A percentile compares a stretch with the other conserved stretches of the same genome.
Evolutionary conservation across 2,797 vertebrate genomes (phyloP).

Genomic region (Sitta carolinensis): DNA sequence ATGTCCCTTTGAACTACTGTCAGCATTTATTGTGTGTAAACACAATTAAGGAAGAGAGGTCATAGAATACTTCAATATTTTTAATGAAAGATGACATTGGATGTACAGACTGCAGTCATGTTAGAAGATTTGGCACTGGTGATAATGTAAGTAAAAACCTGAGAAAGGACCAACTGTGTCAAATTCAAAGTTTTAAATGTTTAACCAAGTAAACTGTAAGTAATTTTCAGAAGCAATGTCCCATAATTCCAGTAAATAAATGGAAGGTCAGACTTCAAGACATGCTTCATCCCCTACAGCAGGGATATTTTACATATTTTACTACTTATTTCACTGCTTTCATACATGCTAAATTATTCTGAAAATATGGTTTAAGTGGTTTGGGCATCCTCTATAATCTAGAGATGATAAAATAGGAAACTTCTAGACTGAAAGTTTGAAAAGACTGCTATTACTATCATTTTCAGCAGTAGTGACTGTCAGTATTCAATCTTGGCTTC

Average conservation of each 20-base stretch:
- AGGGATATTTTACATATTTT: neutral
- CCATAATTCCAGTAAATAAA: neutral
- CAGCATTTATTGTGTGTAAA: neutral
- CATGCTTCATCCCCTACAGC: accelerated
- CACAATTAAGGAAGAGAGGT: neutral
- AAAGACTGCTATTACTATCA: neutral
- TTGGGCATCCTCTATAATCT: neutral
- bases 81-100: neutral
- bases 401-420: neutral
- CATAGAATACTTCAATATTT: neutral
- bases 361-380: neutral
- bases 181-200: neutral
- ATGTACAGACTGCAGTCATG: neutral
- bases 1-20: neutral
- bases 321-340: neutral
- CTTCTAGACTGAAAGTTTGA: neutral
- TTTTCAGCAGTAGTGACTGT: neutral
- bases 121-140: neutral
- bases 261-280: neutral
- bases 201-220: neutral
- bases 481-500: slow-evolving; percentile 3
- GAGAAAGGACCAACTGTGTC: neutral
- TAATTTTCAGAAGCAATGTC: neutral
- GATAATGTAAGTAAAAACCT: neutral
- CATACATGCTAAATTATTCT: neutral